Base-by-base conservation (phyloP, 2,113 vertebrate genomes). In the Paradisaea rubra region DNA sequence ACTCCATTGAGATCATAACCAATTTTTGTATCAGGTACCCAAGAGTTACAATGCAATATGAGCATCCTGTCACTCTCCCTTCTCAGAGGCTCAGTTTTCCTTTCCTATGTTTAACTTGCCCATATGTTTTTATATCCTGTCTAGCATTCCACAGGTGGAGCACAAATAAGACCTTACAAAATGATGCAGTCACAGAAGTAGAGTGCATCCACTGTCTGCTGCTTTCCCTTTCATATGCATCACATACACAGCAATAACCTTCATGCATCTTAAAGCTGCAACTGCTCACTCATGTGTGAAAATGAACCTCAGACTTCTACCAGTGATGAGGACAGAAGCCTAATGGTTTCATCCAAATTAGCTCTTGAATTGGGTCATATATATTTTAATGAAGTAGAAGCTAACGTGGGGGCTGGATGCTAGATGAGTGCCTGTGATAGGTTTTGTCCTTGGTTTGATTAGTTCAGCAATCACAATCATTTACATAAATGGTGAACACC, bases 311-410 rank as follows among this genome's bases (percentile, higher is more conserved):
- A 93, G 44, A 83, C 37, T 94, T 95, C 85, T 47, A 83, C 70
- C 56, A 60, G 61, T 53, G 78, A 96, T 77, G 88, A 95, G 71
- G 93, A 92, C 74, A 87, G 74, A 90, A 97, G 73, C 86, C 85
- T 94, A 96, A 96, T 92, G 83, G 88, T 96, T 96, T 90, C 1
- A 1, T 86, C 91, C 94, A 96, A 95, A 96, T 97, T 96, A 97
- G 91, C 77, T 93, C 89, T 82, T 76, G 92, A 94, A 91, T 90
- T 88, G 88, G 93, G 66, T 94, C 82, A 74, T 90, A 91, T 91
- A 85, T 95, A 93, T 96, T 96, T 97, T 96, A 95, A 91, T 95
- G 96, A 96, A 94, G 80, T 70, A 88, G 88, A 81, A 81, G 70
- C 28, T 92, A 76, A 92, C 65, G 80, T 63, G 81, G 85, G 61